Percentiles rank a stretch among this genome's conserved stretches.
Conservation (phyloP, 2,113 vertebrate genomes). For the Salvelinus fontinalis region DNA sequence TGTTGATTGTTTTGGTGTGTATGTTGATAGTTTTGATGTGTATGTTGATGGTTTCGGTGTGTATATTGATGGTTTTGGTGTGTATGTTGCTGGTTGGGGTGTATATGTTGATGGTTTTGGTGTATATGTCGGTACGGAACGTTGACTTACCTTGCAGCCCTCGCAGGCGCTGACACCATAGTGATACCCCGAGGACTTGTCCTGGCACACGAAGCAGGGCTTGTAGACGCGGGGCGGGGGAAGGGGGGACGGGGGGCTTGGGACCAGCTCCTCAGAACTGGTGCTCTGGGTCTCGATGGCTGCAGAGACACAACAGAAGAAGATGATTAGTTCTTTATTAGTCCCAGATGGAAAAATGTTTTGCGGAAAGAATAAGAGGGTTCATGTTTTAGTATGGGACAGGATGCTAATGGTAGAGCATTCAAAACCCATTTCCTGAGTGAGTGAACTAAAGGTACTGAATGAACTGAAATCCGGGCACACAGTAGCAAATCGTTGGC, state of each 20-base stretch:
- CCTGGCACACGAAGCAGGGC: constrained; percentile 98
- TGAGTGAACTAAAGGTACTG: no score
- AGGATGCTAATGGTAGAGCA: no score
- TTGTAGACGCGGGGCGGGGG: constrained; percentile 96
- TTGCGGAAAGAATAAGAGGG: no score
- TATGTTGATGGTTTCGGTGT: not conserved
- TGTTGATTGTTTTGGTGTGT: no score
- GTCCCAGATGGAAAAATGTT: no score
- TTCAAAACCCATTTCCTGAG: no score
- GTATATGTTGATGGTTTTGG: not conserved
- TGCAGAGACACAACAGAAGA: constrained; percentile 48
- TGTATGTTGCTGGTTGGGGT: not conserved
- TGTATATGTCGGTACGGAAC: not conserved
- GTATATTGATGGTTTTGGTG: not conserved
- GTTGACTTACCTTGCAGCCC: constrained; percentile 91
- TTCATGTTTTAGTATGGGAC: no score
- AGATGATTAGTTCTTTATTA: no score
- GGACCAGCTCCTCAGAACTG: constrained; percentile 97
- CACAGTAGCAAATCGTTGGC: no score
- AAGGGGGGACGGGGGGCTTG: constrained; percentile 92
- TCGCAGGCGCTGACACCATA: constrained; percentile 99
- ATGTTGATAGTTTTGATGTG: no score
- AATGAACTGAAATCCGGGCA: no score
- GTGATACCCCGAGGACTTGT: constrained; percentile 98
- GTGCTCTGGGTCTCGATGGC: constrained; percentile 97